phyloP scores from a whole-genome alignment of 2,113 vertebrate species.

The Empidonax traillii region DNA sequence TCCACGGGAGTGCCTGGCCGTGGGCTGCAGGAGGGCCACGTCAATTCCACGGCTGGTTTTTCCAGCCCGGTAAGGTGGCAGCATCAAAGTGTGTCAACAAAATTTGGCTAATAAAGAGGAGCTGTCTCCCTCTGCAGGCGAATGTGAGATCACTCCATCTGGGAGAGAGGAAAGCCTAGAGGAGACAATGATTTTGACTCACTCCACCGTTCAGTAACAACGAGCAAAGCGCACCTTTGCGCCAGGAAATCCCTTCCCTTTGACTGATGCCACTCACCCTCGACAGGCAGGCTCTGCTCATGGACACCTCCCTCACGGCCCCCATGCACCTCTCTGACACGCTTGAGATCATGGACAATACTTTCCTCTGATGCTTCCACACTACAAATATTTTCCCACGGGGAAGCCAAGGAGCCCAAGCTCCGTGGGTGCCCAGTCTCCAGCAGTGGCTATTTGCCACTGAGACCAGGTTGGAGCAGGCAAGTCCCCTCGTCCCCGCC shows the following conservation, averaged over 20 bases:
- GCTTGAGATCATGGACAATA: not conserved
- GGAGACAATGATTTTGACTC: not conserved
- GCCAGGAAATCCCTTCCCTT: not conserved
- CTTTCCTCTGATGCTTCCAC: not conserved
- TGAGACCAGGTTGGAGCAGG: rapidly evolving
- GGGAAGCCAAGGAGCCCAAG: not conserved
- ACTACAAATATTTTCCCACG: not conserved
- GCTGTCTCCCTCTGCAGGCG: conserved; percentile 5
- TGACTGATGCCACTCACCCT: not conserved
- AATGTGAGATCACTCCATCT: not conserved
- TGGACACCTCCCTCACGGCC: not conserved
- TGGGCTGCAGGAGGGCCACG: not conserved
- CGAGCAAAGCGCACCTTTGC: not conserved
- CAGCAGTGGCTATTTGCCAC: not conserved
- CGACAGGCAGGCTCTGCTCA: not conserved
- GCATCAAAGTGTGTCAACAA: not conserved
- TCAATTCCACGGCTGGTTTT: not conserved
- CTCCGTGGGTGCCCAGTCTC: not conserved
- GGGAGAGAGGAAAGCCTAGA: not conserved
- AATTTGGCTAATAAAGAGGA: not conserved
- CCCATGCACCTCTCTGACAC: not conserved
- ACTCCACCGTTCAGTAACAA: not conserved
- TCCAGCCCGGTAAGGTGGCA: not conserved
- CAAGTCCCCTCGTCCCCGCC: too few relatives aligned
- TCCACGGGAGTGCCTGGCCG: not conserved